These are phyloP conservation scores for Metallyticus violacea DNA, from an alignment of 2,888 invertebrate species.

Conservation along the genomic window DNA sequence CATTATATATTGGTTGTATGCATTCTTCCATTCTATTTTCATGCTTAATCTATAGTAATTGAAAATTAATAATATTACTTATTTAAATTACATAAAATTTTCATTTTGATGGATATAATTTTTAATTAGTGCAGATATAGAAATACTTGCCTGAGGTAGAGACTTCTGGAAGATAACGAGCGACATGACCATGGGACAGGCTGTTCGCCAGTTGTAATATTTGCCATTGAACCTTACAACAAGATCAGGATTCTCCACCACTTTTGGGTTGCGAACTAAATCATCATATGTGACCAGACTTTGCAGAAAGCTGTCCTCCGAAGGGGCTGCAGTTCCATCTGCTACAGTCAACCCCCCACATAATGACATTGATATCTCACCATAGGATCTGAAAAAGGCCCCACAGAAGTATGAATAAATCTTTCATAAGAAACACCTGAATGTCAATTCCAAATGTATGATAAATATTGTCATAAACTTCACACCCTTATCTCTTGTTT, in stretches of 20 bases:
- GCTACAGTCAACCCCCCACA: constrained; percentile 64
- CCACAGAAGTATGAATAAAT: background rate
- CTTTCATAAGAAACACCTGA: background rate
- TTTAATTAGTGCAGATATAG: background rate
- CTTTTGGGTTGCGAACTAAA: constrained; percentile 61
- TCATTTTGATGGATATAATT: too few relatives aligned
- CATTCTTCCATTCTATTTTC: too few relatives aligned
- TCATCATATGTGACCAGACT: constrained; percentile 61
- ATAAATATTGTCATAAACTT: background rate
- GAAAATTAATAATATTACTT: too few relatives aligned
- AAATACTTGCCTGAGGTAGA: constrained; percentile 65
- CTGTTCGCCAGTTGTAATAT: constrained; percentile 87
- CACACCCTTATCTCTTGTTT: too few relatives aligned
- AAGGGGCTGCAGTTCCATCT: constrained; percentile 46
- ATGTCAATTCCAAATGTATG: background rate
- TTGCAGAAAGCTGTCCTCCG: constrained; percentile 61
- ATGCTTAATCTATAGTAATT: too few relatives aligned
- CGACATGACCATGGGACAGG: constrained; percentile 86
- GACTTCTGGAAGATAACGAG: constrained; percentile 82
- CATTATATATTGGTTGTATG: too few relatives aligned
- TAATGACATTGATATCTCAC: constrained; percentile 71
- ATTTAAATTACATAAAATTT: too few relatives aligned
- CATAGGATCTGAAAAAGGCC: constrained; percentile 49
- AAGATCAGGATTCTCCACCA: constrained; percentile 77
- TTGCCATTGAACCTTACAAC: constrained; percentile 84